Base-by-base conservation (phyloP, 2,888 invertebrate genomes). In the Acronicta psi region DNA sequence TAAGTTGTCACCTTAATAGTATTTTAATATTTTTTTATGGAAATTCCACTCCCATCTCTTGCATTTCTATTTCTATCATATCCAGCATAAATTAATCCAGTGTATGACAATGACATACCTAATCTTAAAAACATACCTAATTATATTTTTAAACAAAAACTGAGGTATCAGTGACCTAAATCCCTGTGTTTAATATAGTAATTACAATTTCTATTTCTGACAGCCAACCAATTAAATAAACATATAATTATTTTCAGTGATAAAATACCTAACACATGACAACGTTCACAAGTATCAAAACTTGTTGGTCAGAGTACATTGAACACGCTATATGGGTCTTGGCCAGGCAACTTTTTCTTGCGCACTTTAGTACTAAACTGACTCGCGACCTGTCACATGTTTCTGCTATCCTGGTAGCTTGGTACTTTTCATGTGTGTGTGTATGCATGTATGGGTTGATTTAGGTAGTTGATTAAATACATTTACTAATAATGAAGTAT, bases 281-380 rank as follows among this genome's bases (percentile, higher is more conserved):
- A 50, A 45, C 52, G 53, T 47, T 68, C 41, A 40, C 52, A 36
- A 92, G 91, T 89, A 93, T 84, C 92, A 93, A 93, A 87, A 87
- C 81, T 73, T 64, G 66, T 81, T 74, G 74, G 75, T 67, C 86
- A 75, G 70, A 79, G 82, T 83, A 84, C 85, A 84, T 85, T 78
- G 71, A 73, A 75, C 77, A 69, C 70, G 84, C 83, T 92, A 93
- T 91, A 93, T 93, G 89, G 94, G 94, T 94, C 94, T 93, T 93
- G 94, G 94, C 89, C 93, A 91, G 87, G 88, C 93, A 93, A 94
- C 93, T 94, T 94, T 93, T 94, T 94, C 94, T 94, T 85, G 82
- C 84, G 77, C 77, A 85, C 84, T 88, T 83, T 85, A 87, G 85
- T 86, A 86, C 89, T 87, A 86, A 88, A 84, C 83, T 47, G 40